phyloP scores from a whole-genome alignment of 2,113 vertebrate genomes.

The Aegithalos caudatus region DNA sequence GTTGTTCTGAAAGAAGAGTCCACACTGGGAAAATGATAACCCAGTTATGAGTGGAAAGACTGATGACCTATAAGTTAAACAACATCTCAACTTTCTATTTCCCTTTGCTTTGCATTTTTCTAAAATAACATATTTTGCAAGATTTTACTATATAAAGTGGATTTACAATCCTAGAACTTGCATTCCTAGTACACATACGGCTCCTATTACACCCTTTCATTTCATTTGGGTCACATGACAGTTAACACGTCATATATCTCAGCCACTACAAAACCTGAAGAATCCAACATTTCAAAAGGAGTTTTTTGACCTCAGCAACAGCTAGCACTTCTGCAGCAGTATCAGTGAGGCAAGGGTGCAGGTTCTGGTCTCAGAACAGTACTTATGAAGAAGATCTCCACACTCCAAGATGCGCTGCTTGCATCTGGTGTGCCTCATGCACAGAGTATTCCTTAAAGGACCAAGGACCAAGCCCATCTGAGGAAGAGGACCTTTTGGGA shows the following conservation, averaged over 20 bases:
- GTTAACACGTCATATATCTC: not conserved
- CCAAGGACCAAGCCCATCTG: not conserved
- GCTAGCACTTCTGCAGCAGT: not conserved
- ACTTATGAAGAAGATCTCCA: not conserved
- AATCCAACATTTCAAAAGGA: not conserved
- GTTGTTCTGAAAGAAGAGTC: not conserved
- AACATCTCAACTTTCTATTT: not conserved
- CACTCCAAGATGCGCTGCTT: not conserved
- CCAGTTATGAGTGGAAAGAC: not conserved
- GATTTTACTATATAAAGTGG: not conserved
- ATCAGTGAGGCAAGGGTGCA: not conserved
- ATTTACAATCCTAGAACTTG: not conserved
- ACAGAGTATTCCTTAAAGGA: not conserved
- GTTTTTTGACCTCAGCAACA: not conserved
- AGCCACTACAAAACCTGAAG: not conserved
- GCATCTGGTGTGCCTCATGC: rapidly evolving
- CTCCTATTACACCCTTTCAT: not conserved
- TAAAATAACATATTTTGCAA: not conserved
- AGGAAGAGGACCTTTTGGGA: not conserved
- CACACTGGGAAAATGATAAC: not conserved
- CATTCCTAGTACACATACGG: not conserved
- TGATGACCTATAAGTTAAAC: not conserved
- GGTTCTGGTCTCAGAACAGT: not conserved
- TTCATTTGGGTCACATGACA: not conserved
- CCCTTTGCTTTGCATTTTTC: not conserved